Evolutionary conservation across 2,113 vertebrate genomes (phyloP), one percentile per base, ranked within the genome.

Genomic region (Eolophus roseicapilla): DNA sequence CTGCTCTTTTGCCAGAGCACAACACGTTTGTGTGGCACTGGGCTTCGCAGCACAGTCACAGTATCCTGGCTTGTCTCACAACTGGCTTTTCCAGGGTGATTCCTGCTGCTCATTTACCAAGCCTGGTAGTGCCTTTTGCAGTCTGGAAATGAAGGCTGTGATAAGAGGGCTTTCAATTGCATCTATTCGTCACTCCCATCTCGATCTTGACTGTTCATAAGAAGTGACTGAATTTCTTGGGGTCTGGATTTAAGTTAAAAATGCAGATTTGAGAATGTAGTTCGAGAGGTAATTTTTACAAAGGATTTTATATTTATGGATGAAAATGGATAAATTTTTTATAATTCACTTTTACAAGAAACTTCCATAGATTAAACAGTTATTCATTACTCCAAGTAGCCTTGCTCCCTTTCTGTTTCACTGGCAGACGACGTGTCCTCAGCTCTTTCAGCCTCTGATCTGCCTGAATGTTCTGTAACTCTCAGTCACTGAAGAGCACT

Each of bases 321-420:
- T 90, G 65, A 94, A 94, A 92, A 94, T 91, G 18, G 86, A 94
- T 96, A 71, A 83, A 84, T 93, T 86, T 95, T 96, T 96, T 94
- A 95, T 95, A 71, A 95, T 95, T 94, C 96, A 78, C 83, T 95
- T 93, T 74, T 84, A 62, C 69, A 69, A 84, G 92, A 89, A 82
- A 82, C 87, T 91, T 82, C 63, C 93, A 65, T 73, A 92, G 90
- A 88, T 95, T 55, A 91, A 94, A 75, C 62, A 76, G 80, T 92
- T 95, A 90, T 57, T 91, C 86, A 79, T 96, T 93, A 65, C 83
- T 90, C 35, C 33, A 28, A 84, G 69, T 23, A 88, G 90, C 75
- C 93, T 85, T 82, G 13, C 53, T 96, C 18, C 37, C 53, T 47
- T 79, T 90, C 68, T 83, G 7, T 29, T 85, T 43, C 60, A 35